Evolutionary conservation across 1,140 invertebrate genomes (phyloP), one percentile per base, ranked within the genome.

Genomic region (Conus ventricosus): DNA sequence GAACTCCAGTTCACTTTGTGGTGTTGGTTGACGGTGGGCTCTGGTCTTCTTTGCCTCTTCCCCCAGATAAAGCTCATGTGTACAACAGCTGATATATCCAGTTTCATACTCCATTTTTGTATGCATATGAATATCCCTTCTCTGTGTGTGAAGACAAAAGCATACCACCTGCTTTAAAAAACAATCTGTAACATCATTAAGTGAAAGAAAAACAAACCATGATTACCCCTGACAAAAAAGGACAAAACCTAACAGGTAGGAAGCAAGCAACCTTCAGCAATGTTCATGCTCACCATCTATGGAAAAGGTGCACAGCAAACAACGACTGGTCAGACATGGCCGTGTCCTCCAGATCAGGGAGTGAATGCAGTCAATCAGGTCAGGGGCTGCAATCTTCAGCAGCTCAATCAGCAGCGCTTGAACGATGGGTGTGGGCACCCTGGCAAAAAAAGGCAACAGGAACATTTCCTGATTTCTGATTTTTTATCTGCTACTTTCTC

Each of bases 271-370:
- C n/a, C 13, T 7, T 27, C 25, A 67, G 15, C 0, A 23, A 6
- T 25, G 53, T 10, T 25, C 23, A 51, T 83, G 15, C 88, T 84
- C 87, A 93, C 93, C 92, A 93, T 91, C 93, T 90, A 84, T 93
- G 92, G 84, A 91, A 93, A 4, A 93, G 90, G 76, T 93, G 92
- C 84, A 93, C 85, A 53, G 92, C 88, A 89, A 93, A 93, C 10
- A 91, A 87, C 17, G 90, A 91, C 39, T 90, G 82, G 25, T 91
- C 90, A 0, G 90, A 90, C 23, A 93, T 84, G 57, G 57, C 87
- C 11, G 87, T 78, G 60, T 90, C 89, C 71, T 92, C 92, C 17
- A 90, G 87, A 23, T 92, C 90, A 51, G 89, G 87, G 90, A 90
- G 63, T 91, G 91, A 51, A 91, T 90, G 23, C 89, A 87, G 63